phyloP scores from a whole-genome alignment of 2,113 vertebrate genomes.

The Chamaetylas fuelleborni region DNA sequence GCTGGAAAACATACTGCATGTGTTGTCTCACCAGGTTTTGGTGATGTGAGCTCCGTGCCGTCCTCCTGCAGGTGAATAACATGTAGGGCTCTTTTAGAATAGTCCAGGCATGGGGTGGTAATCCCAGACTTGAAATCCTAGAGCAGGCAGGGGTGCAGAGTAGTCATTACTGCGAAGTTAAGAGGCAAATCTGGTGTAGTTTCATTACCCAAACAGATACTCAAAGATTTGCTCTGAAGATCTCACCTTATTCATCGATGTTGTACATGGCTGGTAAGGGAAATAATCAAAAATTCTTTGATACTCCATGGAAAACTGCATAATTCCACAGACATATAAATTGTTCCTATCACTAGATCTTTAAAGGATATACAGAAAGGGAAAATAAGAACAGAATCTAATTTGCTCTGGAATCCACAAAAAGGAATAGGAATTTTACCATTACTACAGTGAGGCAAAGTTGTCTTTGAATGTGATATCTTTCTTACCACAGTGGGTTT shows the following conservation, averaged over 20 bases:
- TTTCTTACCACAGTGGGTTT: not conserved
- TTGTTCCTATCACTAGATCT: not conserved
- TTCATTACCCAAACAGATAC: not conserved
- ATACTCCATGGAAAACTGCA: not conserved
- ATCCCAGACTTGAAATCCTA: not conserved
- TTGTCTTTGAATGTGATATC: not conserved
- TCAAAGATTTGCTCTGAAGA: not conserved
- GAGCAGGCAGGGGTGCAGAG: not conserved
- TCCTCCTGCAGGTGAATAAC: not conserved
- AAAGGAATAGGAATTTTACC: not conserved
- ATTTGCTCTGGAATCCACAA: not conserved
- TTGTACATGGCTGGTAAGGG: not conserved
- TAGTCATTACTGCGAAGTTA: not conserved
- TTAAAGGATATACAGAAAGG: not conserved
- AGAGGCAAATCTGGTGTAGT: not conserved
- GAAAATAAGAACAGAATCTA: not conserved
- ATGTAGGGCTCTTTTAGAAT: not conserved
- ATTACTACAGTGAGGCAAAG: not conserved
- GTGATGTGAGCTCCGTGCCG: not conserved
- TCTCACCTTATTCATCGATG: not conserved
- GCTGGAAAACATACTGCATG: slow-evolving; percentile 28
- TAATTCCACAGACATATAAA: not conserved
- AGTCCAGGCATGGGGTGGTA: not conserved
- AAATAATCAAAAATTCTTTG: not conserved
- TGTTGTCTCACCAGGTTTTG: slow-evolving; percentile 23